Conservation (phyloP, 2,797 vertebrate species). For the Synaphobranchus kaupii region DNA sequence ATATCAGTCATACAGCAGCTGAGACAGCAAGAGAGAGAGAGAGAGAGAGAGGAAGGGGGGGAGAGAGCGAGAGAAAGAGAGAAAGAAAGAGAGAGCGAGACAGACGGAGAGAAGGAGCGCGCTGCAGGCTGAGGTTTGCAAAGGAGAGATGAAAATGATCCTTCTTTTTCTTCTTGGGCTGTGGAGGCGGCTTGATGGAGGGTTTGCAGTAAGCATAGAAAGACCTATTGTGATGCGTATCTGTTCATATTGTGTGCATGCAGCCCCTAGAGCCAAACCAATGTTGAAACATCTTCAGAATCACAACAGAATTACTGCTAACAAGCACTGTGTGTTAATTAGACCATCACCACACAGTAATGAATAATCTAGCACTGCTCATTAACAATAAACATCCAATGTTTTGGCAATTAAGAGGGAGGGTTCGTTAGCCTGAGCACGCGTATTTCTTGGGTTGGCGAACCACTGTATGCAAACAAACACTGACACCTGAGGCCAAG, state of each 20-base stretch:
- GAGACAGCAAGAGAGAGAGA: conserved; percentile 8
- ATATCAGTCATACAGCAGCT: conserved; percentile 33
- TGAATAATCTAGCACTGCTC: conserved; percentile 50
- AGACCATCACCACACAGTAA: conserved; percentile 44
- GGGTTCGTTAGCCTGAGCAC: neutral
- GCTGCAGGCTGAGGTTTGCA: conserved; percentile 16
- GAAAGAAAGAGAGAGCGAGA: no score
- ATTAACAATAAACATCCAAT: conserved; percentile 24
- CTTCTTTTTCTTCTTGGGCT: conserved; percentile 38
- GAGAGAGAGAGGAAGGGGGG: neutral
- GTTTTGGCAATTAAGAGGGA: conserved; percentile 17
- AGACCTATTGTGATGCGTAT: conserved; percentile 29
- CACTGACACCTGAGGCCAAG: neutral
- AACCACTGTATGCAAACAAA: neutral
- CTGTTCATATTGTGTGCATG: conserved; percentile 33
- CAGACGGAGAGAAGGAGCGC: conserved; percentile 19
- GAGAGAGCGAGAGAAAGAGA: neutral
- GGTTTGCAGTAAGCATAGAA: conserved; percentile 3
- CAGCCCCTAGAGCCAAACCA: neutral
- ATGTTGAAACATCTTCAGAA: neutral
- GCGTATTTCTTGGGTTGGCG: neutral
- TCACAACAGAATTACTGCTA: conserved; percentile 6
- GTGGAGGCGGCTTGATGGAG: conserved; percentile 25
- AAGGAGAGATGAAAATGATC: conserved; percentile 35
- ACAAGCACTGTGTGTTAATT: conserved; percentile 43